Evolutionary conservation across 2,797 vertebrate genomes (phyloP), one percentile per base, ranked within the genome.

Genomic region (Atherinosoma microstoma): DNA sequence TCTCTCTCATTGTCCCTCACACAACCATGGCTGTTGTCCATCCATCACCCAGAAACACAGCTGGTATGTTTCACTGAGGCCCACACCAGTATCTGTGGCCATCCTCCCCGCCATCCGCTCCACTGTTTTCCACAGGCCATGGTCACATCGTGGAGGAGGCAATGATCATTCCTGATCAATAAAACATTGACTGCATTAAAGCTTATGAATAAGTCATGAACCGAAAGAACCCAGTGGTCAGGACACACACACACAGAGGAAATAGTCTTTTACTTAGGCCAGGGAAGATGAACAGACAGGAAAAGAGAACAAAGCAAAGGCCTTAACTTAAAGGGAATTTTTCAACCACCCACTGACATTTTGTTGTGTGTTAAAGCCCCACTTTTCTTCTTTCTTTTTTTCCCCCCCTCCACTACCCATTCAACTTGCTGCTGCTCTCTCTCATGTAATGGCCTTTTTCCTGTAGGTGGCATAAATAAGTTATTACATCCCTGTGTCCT

Each of bases 181-280:
- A 93, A 94, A 91, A 89, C 86, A 94, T 87, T 2, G 82, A 88
- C 88, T 91, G 84, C 90, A 91, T 94, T 93, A 94, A 86, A 80
- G 84, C 64, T 58, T 67, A 93, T 94, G 78, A 94, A 94, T 93
- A 91, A 94, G 83, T 92, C 84, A 94, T 92, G 79, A 65, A 49
- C 51, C 62, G 75, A 82, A 88, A 88, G 78, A 90, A 79, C 64
- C 66, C 70, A 75, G 86, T 73, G 53, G 12, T 69, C 66, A 51
- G 66, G 60, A 67, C 69, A 66, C 74, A 66, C 69, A 60, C 69
- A 64, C 63, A 70, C 63, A 70, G 32, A 40, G 51, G 15, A 64
- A 80, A 67, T 81, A 75, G 82, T 89, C 73, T 84, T 85, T 85
- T 84, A 78, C 83, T 83, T 70, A 57, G 80, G 53, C 75, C 76